Conservation (phyloP, 2,888 invertebrate species). For the Erebia epiphron region DNA sequence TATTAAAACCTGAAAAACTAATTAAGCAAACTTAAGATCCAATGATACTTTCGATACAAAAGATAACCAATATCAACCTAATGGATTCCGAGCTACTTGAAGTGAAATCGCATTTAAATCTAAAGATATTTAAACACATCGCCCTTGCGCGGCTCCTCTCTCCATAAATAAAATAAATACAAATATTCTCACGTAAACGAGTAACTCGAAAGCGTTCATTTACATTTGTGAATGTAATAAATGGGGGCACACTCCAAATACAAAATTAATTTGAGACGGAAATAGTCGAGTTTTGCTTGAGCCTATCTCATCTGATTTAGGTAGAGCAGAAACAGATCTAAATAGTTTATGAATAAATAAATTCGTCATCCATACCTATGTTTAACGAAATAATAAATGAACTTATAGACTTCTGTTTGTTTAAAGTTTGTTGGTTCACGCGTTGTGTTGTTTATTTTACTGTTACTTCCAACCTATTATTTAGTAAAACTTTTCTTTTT, state of each 20-base stretch:
- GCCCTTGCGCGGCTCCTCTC: slow-evolving; percentile 66
- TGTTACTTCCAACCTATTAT: neutral
- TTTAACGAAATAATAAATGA: neutral
- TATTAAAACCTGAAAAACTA: slow-evolving; percentile 42
- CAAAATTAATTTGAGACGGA: slow-evolving; percentile 61
- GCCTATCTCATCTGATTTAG: slow-evolving; percentile 37
- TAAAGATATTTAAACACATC: slow-evolving; percentile 80
- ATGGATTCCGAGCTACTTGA: slow-evolving; percentile 38
- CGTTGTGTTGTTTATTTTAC: neutral
- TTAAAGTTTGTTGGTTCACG: neutral
- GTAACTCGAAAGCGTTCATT: slow-evolving; percentile 79
- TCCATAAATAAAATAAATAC: slow-evolving; percentile 83
- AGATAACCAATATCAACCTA: slow-evolving; percentile 75
- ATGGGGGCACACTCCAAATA: slow-evolving; percentile 77
- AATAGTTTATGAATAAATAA: slow-evolving; percentile 32
- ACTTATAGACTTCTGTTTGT: neutral
- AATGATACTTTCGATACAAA: slow-evolving; percentile 57
- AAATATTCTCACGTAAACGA: slow-evolving; percentile 82
- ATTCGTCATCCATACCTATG: slow-evolving; percentile 1
- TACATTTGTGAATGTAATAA: slow-evolving; percentile 81
- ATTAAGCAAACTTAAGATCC: slow-evolving; percentile 54
- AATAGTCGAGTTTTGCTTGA: slow-evolving; percentile 42
- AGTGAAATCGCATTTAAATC: slow-evolving; percentile 76
- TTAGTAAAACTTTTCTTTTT: neutral
- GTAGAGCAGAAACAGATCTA: slow-evolving; percentile 39